Base-by-base conservation (phyloP, 2,113 vertebrate species). In the Pachypanchax playfairii region DNA sequence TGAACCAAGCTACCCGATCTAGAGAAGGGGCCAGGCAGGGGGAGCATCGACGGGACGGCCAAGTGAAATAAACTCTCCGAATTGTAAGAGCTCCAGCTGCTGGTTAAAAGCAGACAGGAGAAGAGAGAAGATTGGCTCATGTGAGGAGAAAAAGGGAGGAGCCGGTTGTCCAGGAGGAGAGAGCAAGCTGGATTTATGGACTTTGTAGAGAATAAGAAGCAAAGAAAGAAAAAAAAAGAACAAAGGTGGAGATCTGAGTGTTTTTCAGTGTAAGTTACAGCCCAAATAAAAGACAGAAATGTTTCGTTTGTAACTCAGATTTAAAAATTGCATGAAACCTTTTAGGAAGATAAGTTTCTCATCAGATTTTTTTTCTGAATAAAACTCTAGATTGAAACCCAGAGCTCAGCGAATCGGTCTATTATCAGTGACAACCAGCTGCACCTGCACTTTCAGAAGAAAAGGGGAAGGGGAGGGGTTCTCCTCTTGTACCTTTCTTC, bases 1-100 rank as follows among this genome's bases (percentile, higher is more conserved):
- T 91, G 90, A 92, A 92, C 91, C 84, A 78, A 88, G 87, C 87
- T 89, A 92, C 90, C 90, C 88, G 80, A 90, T 90, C 84, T 74
- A 76, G 87, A 54, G 75, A 85, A 85, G 90, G 88, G 89, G 89
- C 90, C 87, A 73, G 42, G 71, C 76, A 86, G 77, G 87, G 90
- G 91, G 90, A 89, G 50, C 69, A 78, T 80, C 75, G 81, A 89
- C 82, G 22, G 85, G 84, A 85, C 83, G 82, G 85, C 81, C 69
- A 85, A 85, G 77, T 85, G 77, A 78, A 88, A 83, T 85, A 83
- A 87, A 86, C 82, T 77, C 83, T 78, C 73, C 76, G 79, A 87
- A 86, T 86, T 85, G 82, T 75, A 58, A 76, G 73, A 85, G 84
- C 83, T 75, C 66, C 62, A 65, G 76, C 85, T 69, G 79, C 78